Evolutionary conservation across 2,797 vertebrate genomes (phyloP).

Genomic region (Peromyscus attwateri): DNA sequence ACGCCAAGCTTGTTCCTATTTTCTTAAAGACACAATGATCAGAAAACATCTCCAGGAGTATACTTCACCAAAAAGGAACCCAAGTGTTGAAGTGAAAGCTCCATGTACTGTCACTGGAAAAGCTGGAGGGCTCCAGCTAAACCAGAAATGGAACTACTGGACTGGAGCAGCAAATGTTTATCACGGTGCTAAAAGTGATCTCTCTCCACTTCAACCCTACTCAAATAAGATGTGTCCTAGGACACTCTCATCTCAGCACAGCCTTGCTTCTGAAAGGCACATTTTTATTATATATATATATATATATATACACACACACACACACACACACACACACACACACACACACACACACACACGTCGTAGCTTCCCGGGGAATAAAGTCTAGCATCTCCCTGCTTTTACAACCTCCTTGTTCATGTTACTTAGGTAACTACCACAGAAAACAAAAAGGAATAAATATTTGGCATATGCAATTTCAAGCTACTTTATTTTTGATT

Average conservation of each 20-base stretch:
- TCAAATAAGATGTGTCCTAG: neutral
- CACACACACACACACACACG: neutral
- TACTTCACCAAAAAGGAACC: neutral
- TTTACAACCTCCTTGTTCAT: neutral
- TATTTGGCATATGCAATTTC: conserved; percentile 39
- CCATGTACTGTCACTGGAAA: neutral
- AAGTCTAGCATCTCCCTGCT: neutral
- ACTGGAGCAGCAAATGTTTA: neutral
- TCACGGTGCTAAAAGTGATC: too few species aligned
- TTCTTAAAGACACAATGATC: neutral
- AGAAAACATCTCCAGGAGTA: neutral
- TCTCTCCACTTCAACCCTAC: neutral
- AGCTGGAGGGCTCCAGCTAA: neutral
- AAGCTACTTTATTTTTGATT: conserved; percentile 27
- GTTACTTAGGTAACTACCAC: neutral
- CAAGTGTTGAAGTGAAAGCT: neutral
- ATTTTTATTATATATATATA: neutral
- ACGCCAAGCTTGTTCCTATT: neutral
- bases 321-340: too few species aligned
- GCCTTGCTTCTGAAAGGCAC: neutral
- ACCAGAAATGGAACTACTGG: neutral
- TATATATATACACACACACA: too few species aligned
- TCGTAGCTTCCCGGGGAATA: neutral
- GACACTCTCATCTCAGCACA: neutral
- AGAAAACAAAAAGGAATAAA: neutral